phyloP scores from a whole-genome alignment of 2,888 invertebrate genomes.

The Luffia ferchaultella region DNA sequence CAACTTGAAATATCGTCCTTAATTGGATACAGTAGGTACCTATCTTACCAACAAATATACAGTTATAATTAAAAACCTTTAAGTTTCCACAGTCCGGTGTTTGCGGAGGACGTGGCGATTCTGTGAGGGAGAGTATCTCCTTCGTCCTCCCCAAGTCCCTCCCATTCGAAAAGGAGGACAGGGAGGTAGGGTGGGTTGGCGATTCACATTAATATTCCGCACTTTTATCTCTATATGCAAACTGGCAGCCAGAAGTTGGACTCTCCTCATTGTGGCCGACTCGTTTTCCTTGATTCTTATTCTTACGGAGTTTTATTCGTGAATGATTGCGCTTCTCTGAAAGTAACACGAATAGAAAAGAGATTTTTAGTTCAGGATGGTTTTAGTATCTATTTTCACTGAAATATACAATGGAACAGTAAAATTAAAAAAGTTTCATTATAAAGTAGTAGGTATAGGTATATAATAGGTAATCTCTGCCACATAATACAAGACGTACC shows the following conservation, averaged over 20 bases:
- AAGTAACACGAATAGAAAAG: not conserved
- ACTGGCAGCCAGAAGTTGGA: constrained; percentile 60
- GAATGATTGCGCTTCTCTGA: constrained; percentile 51
- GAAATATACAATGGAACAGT: not conserved
- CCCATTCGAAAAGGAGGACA: constrained; percentile 15
- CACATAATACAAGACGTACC: no score
- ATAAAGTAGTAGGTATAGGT: no score
- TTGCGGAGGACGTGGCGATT: constrained; percentile 42
- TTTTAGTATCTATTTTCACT: not conserved
- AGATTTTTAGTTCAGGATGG: not conserved
- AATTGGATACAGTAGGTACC: no score
- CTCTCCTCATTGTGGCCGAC: constrained; percentile 53
- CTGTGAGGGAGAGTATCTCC: constrained; percentile 1
- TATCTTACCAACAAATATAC: no score
- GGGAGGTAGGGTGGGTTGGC: constrained; percentile 24
- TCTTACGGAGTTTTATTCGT: constrained; percentile 38
- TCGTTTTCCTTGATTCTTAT: constrained; percentile 31
- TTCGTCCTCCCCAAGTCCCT: constrained; percentile 22
- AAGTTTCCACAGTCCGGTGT: constrained; percentile 56
- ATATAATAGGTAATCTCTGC: no score
- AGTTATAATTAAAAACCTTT: no score
- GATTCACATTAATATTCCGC: constrained; percentile 66
- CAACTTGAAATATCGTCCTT: no score
- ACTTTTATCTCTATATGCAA: constrained; percentile 68
- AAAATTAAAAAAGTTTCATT: not conserved